Evolutionary conservation across 2,797 vertebrate species (phyloP).

Genomic region (Phalanger gymnotis): DNA sequence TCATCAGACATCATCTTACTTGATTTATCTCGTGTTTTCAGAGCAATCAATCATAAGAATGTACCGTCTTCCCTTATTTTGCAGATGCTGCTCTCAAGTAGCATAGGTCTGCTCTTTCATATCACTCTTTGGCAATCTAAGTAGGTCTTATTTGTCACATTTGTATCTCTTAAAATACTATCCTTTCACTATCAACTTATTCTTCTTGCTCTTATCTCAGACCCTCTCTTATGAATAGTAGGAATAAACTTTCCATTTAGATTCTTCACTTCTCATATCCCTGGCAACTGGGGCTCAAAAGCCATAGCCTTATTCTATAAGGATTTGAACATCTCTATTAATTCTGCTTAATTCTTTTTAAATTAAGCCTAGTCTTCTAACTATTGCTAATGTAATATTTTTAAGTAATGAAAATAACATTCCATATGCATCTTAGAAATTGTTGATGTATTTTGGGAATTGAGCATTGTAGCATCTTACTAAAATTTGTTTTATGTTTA

Average conservation of each 20-base stretch:
- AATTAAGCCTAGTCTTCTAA: background rate
- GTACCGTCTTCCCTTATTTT: background rate
- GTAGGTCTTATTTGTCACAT: background rate
- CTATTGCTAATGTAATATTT: background rate
- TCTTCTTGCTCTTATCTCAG: background rate
- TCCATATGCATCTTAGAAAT: background rate
- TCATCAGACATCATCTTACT: background rate
- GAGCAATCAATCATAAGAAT: background rate
- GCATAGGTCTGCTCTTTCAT: background rate
- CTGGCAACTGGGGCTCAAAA: background rate
- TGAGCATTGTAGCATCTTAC: background rate
- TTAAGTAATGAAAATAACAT: background rate
- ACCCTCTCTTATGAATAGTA: background rate
- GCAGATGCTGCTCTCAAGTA: background rate
- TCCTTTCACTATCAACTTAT: background rate
- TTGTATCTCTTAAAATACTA: background rate
- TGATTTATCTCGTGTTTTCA: background rate
- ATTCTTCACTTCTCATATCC: background rate
- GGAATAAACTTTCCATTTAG: background rate
- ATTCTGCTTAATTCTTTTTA: background rate
- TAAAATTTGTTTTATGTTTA: too few species aligned
- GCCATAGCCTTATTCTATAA: background rate
- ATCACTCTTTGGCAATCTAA: background rate
- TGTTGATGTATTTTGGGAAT: background rate
- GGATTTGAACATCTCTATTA: background rate